Conservation (phyloP, 2,797 vertebrate genomes). For the Mormyrus proboscirostris region DNA sequence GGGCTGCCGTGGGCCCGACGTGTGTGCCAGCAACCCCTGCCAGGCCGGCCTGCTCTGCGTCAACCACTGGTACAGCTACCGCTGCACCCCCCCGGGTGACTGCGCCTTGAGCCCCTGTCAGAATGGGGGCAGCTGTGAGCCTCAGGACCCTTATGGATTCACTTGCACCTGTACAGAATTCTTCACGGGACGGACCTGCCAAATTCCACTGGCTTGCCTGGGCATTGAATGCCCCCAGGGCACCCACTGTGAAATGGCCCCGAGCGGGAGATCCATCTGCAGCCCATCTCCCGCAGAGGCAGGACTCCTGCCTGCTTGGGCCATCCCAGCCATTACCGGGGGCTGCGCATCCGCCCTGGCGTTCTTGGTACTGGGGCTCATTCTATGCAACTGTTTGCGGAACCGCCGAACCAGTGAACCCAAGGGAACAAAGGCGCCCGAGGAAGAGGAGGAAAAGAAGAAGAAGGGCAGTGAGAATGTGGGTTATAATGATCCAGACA, state of each 20-base stretch:
- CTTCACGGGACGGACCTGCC: slow-evolving; percentile 74
- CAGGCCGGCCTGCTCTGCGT: slow-evolving; percentile 87
- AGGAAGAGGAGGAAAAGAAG: slow-evolving; percentile 78
- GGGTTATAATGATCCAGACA: slow-evolving; percentile 89
- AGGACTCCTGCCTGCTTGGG: slow-evolving; percentile 85
- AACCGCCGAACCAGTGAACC: slow-evolving; percentile 67
- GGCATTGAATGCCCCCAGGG: slow-evolving; percentile 74
- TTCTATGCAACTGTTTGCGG: slow-evolving; percentile 88
- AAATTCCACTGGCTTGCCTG: slow-evolving; percentile 78
- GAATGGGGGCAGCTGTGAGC: slow-evolving; percentile 86
- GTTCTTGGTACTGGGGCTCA: slow-evolving; percentile 83
- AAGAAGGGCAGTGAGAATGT: slow-evolving; percentile 96
- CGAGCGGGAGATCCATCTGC: slow-evolving; percentile 68
- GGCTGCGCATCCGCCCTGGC: slow-evolving; percentile 84
- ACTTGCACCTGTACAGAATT: slow-evolving; percentile 80
- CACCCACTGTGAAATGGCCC: slow-evolving; percentile 64
- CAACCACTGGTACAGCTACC: slow-evolving; percentile 88
- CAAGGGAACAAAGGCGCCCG: slow-evolving; percentile 81
- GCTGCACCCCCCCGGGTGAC: slow-evolving; percentile 80
- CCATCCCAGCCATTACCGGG: slow-evolving; percentile 88
- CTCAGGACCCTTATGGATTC: slow-evolving; percentile 61
- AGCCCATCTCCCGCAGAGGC: slow-evolving; percentile 56
- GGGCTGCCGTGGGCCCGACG: slow-evolving; percentile 84
- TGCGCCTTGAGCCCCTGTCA: slow-evolving; percentile 82
- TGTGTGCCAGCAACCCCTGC: slow-evolving; percentile 87